These are phyloP conservation scores for Octopus sinensis DNA, from an alignment of 1,140 invertebrate species.

Conservation along the genomic window DNA sequence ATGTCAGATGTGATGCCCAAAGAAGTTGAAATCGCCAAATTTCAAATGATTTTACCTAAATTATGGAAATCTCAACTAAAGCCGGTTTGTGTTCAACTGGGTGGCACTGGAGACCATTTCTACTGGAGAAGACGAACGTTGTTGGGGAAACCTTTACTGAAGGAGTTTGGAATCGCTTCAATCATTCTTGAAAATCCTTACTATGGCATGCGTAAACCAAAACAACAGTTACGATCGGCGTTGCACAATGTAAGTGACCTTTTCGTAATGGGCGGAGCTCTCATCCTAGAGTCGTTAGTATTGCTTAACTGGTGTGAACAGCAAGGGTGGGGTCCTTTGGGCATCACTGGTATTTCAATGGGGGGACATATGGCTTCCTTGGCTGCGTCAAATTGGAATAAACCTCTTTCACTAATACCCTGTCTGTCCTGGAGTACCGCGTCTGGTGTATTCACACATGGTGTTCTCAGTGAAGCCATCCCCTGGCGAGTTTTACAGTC, in stretches of 20 bases:
- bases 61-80: conserved; percentile 71
- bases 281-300: conserved; percentile 89
- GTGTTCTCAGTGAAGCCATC: conserved; percentile 90
- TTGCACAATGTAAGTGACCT: conserved; percentile 95
- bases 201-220: conserved; percentile 64
- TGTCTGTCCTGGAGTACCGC: conserved; percentile 97
- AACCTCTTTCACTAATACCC: conserved; percentile 87
- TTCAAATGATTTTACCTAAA: conserved; percentile 73
- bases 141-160: conserved; percentile 85
- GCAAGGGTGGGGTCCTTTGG: conserved; percentile 80
- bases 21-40: conserved; percentile 68
- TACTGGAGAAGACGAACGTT: conserved; percentile 87
- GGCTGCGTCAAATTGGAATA: conserved; percentile 89
- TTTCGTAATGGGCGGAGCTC: conserved; percentile 97
- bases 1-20: conserved; percentile 83
- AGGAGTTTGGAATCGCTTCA: conserved; percentile 85
- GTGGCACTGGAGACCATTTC: conserved; percentile 96
- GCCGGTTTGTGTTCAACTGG: conserved; percentile 89
- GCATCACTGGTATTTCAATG: conserved; percentile 97
- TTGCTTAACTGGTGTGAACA: conserved; percentile 90
- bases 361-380: conserved; percentile 98
- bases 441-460: conserved; percentile 92
- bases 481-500: conserved; percentile 87
- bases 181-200: conserved; percentile 97
- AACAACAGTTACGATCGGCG: conserved; percentile 63